Evolutionary conservation across 2,888 invertebrate species (phyloP), one percentile per base, ranked within the genome.

Genomic region (Trimorus sp.): DNA sequence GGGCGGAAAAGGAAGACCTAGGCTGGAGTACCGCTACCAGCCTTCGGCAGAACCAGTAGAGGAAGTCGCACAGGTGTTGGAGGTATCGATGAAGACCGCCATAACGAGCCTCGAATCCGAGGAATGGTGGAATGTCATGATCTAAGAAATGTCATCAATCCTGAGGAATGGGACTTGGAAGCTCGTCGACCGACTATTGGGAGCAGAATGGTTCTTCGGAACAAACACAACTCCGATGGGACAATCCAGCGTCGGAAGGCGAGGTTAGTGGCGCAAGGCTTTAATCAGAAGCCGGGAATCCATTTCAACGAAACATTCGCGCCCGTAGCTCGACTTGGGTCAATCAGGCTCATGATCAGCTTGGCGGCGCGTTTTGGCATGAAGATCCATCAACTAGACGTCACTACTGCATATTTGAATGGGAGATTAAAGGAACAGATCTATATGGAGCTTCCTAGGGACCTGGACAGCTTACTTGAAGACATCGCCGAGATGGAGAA

Each of bases 141-240:
- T 38, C 37, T 0, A 15, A 11, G 75, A 59, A 15, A 59, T 75
- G 59, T 59, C 49, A 36, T 58, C 75, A 1, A 68, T 68, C 1
- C 38, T 75, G 14, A 45, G 59, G 38, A 68, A 68, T 60, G 66
- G 42, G 1, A 68, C 68, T 11, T 75, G 60, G 75, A 59, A n/a
- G 11, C 51, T 75, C n/a, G 58, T 66, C 1, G 60, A 75, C 53
- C 66, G 59, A 7, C 69, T 42, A 59, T 59, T 15, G 59, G 59
- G 38, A 59, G 59, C 54, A 54, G 54, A 16, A 54, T 54, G 54
- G 12, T 54, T 16, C 16, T 54, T 9, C 14, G 54, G 12, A 54
- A 26, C 16, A 54, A 16, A 54, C 8, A 15, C 16, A 15, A 26
- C 12, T 9, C 54, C 8, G 54, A 54, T 26, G 26, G 54, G 8